Percentiles rank a stretch among this genome's conserved stretches.
Evolutionary conservation across 2,113 vertebrate species (phyloP).

Genomic region (Malurus cyaneus): DNA sequence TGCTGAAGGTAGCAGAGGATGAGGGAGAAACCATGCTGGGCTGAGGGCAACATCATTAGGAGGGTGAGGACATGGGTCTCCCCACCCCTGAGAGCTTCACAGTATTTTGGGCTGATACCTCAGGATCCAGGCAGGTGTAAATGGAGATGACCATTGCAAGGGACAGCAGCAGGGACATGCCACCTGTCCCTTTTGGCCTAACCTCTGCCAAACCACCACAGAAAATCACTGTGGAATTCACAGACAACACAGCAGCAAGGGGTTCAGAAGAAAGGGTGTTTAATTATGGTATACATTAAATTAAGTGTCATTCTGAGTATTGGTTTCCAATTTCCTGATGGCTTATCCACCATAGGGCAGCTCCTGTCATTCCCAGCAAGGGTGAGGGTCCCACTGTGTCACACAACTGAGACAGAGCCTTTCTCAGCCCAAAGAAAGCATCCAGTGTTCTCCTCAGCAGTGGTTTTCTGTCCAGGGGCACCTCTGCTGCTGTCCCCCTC

Average conservation of each 20-base stretch:
- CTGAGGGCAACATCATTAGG: neutral
- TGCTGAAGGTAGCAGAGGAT: neutral
- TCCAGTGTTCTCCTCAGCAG: neutral
- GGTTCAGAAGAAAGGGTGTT: conserved; percentile 15
- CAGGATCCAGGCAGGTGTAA: neutral
- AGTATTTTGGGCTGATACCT: neutral
- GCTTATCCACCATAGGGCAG: neutral
- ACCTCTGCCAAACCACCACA: neutral
- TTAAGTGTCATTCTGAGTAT: conserved; percentile 32
- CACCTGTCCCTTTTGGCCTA: neutral
- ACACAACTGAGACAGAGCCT: neutral
- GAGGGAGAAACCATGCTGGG: neutral
- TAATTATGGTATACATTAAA: conserved; percentile 70
- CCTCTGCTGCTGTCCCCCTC: neutral
- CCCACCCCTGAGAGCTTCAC: neutral
- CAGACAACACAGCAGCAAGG: neutral
- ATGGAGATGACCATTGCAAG: neutral
- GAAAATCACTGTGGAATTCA: neutral
- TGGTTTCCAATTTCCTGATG: neutral
- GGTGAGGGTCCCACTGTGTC: neutral
- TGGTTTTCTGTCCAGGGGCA: neutral
- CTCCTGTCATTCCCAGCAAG: neutral
- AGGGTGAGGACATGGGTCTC: neutral
- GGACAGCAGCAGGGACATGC: neutral
- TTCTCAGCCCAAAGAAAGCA: neutral